Conservation (phyloP, 2,113 vertebrate genomes). For the Chunga burmeisteri region DNA sequence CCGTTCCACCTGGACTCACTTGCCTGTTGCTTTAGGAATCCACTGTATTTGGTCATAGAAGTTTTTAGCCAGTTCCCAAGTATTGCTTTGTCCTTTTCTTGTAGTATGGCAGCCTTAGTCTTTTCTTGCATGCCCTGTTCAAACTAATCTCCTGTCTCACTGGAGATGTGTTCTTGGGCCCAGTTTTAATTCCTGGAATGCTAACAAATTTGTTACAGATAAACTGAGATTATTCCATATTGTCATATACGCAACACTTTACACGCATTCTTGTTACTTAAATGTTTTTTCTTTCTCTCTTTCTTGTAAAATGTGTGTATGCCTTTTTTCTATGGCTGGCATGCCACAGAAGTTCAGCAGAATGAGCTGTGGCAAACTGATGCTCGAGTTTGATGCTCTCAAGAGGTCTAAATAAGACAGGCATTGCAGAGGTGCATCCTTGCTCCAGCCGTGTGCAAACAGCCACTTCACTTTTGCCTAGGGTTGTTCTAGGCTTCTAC, state of each 20-base stretch:
- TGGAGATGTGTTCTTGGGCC: background rate
- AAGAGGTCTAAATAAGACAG: background rate
- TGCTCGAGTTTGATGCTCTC: background rate
- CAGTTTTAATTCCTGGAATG: background rate
- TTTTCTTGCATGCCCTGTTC: background rate
- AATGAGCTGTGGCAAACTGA: background rate
- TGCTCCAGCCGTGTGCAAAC: background rate
- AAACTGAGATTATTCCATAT: background rate
- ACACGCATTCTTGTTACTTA: background rate
- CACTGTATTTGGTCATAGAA: background rate
- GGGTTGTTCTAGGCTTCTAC: background rate
- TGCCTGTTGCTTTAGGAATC: background rate
- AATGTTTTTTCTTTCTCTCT: background rate
- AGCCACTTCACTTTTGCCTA: background rate
- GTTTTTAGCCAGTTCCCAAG: background rate
- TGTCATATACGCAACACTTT: accelerated
- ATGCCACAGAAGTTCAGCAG: background rate
- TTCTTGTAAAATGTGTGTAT: background rate
- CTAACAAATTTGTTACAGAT: background rate
- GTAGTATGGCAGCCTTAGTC: background rate
- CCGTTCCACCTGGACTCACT: background rate
- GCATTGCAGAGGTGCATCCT: background rate
- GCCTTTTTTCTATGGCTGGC: background rate
- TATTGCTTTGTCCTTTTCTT: background rate
- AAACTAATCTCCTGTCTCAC: background rate